Evolutionary conservation across 2,113 vertebrate genomes (phyloP).

Genomic region (Solea solea): DNA sequence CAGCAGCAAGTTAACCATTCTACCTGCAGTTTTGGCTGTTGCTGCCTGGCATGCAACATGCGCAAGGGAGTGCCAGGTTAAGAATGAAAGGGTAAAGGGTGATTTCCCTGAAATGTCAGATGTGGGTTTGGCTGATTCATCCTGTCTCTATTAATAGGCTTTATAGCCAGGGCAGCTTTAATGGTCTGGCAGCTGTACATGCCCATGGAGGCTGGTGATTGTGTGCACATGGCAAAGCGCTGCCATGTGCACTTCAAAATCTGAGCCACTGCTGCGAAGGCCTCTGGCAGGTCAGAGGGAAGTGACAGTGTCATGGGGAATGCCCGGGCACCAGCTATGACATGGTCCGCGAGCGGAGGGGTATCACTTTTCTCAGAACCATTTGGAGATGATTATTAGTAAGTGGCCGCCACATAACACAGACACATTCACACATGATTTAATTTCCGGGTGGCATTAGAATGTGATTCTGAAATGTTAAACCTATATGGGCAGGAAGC

Average conservation of each 20-base stretch:
- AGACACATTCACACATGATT: slow-evolving; percentile 27
- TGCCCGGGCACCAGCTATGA: slow-evolving; percentile 42
- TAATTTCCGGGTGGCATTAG: slow-evolving; percentile 12
- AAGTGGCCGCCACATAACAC: slow-evolving; percentile 22
- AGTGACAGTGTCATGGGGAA: slow-evolving; percentile 57
- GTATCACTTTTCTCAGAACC: slow-evolving; percentile 45
- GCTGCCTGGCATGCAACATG: slow-evolving; percentile 47
- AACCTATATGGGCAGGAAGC: neutral
- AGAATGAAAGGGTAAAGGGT: slow-evolving; percentile 65
- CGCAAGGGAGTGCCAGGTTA: slow-evolving; percentile 57
- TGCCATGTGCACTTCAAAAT: slow-evolving; percentile 31
- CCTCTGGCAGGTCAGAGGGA: slow-evolving; percentile 63
- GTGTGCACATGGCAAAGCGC: slow-evolving; percentile 49
- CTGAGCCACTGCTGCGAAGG: slow-evolving; percentile 41
- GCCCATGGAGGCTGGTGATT: slow-evolving; percentile 53
- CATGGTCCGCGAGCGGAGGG: slow-evolving; percentile 44
- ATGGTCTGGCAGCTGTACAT: slow-evolving; percentile 50
- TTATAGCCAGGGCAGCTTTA: slow-evolving; percentile 59
- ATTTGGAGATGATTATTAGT: slow-evolving; percentile 37
- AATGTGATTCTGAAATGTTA: slow-evolving; percentile 16
- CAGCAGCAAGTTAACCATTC: slow-evolving; percentile 44
- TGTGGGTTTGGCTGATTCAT: slow-evolving; percentile 67
- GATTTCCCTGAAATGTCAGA: slow-evolving; percentile 71
- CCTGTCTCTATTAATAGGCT: slow-evolving; percentile 66
- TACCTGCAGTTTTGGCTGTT: slow-evolving; percentile 62